Conservation (phyloP, 1,140 invertebrate genomes). For the Tachypleus tridentatus region DNA sequence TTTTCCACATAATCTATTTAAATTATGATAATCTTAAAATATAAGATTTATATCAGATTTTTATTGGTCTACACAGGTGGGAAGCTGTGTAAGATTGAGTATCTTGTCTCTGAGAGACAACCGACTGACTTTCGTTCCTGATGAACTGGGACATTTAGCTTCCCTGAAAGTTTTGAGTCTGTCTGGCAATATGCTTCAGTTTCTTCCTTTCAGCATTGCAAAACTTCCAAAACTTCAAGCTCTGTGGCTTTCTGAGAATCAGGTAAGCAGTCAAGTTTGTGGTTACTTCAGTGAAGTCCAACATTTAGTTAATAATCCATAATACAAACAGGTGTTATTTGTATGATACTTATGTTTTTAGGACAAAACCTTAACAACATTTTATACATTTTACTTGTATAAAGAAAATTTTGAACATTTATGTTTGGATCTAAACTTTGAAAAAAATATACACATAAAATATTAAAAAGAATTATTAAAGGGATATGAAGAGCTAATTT, state of each 20-base stretch:
- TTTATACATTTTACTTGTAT: too few relatives aligned
- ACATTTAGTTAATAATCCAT: too few relatives aligned
- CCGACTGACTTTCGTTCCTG: constrained; percentile 58
- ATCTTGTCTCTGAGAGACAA: constrained; percentile 78
- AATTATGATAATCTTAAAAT: neutral
- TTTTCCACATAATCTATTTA: neutral
- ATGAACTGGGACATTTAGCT: constrained; percentile 75
- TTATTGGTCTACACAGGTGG: constrained; percentile 45
- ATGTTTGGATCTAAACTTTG: too few relatives aligned
- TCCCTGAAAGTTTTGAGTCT: constrained; percentile 77
- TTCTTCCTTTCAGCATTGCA: constrained; percentile 72
- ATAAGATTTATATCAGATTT: neutral
- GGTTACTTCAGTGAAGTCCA: too few relatives aligned
- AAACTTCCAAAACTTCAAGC: constrained; percentile 76
- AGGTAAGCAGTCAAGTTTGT: constrained; percentile 27
- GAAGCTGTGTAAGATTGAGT: constrained; percentile 68
- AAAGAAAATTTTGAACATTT: too few relatives aligned
- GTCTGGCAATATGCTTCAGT: constrained; percentile 74
- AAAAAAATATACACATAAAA: too few relatives aligned
- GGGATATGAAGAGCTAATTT: too few relatives aligned
- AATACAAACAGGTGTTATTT: too few relatives aligned
- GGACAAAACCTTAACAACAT: too few relatives aligned
- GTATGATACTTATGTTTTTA: too few relatives aligned
- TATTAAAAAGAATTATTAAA: too few relatives aligned
- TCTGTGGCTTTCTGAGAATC: constrained; percentile 83